Conservation (phyloP, 1,140 invertebrate species). For the Planococcus citri region DNA sequence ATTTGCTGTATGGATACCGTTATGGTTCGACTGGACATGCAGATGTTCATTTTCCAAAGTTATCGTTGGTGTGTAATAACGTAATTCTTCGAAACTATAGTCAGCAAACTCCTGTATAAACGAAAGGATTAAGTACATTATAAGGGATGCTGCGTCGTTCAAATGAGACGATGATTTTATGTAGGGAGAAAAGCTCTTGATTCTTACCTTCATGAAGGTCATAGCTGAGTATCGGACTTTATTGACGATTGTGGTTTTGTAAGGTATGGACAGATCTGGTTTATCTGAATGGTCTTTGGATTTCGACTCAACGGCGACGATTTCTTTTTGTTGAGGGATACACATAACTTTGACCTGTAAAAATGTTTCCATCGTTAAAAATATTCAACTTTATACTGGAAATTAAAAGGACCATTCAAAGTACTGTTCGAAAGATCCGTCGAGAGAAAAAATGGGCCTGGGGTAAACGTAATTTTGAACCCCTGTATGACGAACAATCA, state of each 20-base stretch:
- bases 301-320: background rate
- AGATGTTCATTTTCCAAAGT: constrained; percentile 70
- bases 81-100: constrained; percentile 92
- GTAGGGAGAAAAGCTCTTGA: background rate
- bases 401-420: too few relatives aligned
- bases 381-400: too few relatives aligned
- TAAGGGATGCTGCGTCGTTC: too few relatives aligned
- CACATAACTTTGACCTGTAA: background rate
- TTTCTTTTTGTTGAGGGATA: background rate
- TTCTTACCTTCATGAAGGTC: constrained; percentile 69
- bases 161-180: too few relatives aligned
- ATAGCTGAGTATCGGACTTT: constrained; percentile 91
- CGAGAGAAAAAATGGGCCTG: too few relatives aligned
- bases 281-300: background rate
- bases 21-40: constrained; percentile 65
- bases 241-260: constrained; percentile 60
- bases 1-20: constrained; percentile 75
- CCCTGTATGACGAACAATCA: too few relatives aligned
- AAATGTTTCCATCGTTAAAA: too few relatives aligned
- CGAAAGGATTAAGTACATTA: constrained; percentile 23
- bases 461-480: too few relatives aligned
- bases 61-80: constrained; percentile 61
- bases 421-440: too few relatives aligned
- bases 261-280: constrained; percentile 60
- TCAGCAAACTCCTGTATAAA: constrained; percentile 81